Conservation (phyloP, 2,888 invertebrate genomes). For the Diaprepes abbreviatus region DNA sequence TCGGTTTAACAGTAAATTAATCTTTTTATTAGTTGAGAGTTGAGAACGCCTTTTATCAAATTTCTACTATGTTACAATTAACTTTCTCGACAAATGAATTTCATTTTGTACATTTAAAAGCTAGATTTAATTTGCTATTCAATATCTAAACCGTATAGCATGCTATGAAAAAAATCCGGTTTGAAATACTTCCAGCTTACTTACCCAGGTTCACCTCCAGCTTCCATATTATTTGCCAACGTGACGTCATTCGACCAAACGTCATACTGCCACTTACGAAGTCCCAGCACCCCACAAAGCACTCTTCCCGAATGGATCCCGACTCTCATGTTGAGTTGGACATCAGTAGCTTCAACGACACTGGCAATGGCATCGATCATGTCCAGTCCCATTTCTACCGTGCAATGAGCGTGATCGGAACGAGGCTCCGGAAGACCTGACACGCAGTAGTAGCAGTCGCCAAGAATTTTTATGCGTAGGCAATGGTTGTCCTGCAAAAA, state of each 20-base stretch:
- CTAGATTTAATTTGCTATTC: too few species aligned
- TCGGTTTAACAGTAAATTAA: too few species aligned
- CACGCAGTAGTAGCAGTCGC: constrained; percentile 95
- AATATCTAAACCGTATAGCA: too few species aligned
- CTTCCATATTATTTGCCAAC: constrained; percentile 90
- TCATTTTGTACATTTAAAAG: too few species aligned
- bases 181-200: constrained; percentile 55
- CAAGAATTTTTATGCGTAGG: constrained; percentile 86
- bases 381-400: constrained; percentile 88
- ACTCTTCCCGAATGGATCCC: constrained; percentile 94
- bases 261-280: constrained; percentile 94
- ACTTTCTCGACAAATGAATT: too few species aligned
- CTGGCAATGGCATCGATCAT: constrained; percentile 90
- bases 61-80: too few species aligned
- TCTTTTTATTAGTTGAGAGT: too few species aligned
- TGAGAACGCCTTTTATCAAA: too few species aligned
- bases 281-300: constrained; percentile 89
- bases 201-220: constrained; percentile 90
- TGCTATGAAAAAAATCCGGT: too few species aligned
- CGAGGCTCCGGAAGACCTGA: constrained; percentile 92
- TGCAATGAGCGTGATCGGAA: constrained; percentile 93
- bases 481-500: constrained; percentile 82
- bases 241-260: constrained; percentile 96
- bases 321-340: constrained; percentile 93
- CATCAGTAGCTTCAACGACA: constrained; percentile 92